These are phyloP conservation scores for Lacerta agilis DNA, from an alignment of 2,797 vertebrate species.

Conservation along the genomic window DNA sequence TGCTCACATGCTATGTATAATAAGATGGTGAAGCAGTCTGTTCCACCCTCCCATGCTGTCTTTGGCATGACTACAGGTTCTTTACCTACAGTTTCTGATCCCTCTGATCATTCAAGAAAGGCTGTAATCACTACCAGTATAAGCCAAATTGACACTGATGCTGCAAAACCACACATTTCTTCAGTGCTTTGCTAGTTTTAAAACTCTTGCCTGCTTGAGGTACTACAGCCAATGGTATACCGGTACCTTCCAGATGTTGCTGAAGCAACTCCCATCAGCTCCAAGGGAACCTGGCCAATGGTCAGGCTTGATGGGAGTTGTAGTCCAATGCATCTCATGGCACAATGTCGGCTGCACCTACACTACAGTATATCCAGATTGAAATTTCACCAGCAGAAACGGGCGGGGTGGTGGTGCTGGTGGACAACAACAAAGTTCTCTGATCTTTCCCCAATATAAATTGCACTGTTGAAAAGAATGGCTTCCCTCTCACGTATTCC, in stretches of 20 bases:
- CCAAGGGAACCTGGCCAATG: too few species aligned
- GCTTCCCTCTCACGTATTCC: not conserved
- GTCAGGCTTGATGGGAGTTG: too few species aligned
- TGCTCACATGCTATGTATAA: not conserved
- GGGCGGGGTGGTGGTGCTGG: too few species aligned
- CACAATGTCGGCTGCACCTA: not conserved
- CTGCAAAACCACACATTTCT: not conserved
- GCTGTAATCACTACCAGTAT: not conserved
- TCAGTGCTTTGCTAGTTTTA: not conserved
- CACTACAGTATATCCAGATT: not conserved
- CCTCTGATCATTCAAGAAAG: not conserved
- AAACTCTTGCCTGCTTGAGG: not conserved
- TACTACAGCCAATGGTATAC: too few species aligned
- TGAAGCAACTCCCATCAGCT: too few species aligned
- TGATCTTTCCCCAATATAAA: not conserved
- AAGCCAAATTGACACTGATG: not conserved
- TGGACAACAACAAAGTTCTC: not conserved
- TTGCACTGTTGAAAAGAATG: not conserved
- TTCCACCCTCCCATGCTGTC: not conserved
- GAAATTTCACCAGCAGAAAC: not conserved
- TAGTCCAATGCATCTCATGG: too few species aligned
- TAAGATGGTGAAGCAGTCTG: not conserved
- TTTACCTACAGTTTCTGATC: not conserved
- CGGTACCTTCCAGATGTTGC: too few species aligned
- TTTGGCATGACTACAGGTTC: not conserved